phyloP scores from a whole-genome alignment of 1,140 invertebrate genomes.

The Lamellibrachia luymesi region DNA sequence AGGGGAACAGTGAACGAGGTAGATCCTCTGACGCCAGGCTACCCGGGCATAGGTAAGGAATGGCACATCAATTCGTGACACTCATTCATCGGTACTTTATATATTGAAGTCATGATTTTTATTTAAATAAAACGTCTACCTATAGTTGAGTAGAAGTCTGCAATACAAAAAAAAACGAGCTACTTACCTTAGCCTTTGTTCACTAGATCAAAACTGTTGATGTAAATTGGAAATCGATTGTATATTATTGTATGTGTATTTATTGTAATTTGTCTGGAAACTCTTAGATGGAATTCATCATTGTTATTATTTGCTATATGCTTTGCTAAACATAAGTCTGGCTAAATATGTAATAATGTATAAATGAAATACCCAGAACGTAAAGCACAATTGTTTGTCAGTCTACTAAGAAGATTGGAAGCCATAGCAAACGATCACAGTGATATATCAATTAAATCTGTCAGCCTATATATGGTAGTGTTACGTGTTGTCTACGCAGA shows the following conservation, averaged over 20 bases:
- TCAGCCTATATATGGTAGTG: not conserved
- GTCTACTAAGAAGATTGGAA: not conserved
- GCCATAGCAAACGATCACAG: not conserved
- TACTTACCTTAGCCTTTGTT: not conserved
- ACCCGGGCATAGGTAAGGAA: constrained; percentile 52
- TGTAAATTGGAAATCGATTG: not conserved
- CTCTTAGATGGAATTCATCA: too few relatives aligned
- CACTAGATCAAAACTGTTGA: not conserved
- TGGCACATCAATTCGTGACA: not conserved
- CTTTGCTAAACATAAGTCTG: not conserved
- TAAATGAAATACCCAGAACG: not conserved
- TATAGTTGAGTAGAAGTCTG: too few relatives aligned
- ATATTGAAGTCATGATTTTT: not conserved
- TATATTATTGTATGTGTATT: too few relatives aligned
- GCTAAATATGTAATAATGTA: not conserved
- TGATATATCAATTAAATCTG: too few relatives aligned
- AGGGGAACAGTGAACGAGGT: constrained; percentile 37
- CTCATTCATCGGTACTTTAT: not conserved
- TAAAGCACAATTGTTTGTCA: not conserved
- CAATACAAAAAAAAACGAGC: not conserved
- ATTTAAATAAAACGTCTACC: too few relatives aligned
- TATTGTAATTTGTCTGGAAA: too few relatives aligned
- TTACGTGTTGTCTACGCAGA: not conserved
- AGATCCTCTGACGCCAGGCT: constrained; percentile 60
- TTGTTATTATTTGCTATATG: not conserved